Evolutionary conservation across 2,888 invertebrate genomes (phyloP).

Genomic region (Tipula vernalis): DNA sequence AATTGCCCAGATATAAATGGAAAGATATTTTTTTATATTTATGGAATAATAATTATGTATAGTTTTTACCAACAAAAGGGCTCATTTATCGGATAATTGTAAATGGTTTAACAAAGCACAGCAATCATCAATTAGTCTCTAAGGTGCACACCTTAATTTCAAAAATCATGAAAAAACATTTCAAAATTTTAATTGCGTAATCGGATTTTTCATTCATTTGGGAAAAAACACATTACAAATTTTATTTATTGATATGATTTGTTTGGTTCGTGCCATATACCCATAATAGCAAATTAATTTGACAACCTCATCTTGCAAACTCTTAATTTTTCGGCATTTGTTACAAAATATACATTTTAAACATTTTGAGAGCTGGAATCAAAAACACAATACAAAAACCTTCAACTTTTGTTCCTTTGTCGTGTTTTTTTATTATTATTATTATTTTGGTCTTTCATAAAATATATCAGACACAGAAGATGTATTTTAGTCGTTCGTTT

Average conservation of each 20-base stretch:
- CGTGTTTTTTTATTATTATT: not conserved
- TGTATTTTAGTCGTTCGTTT: not conserved
- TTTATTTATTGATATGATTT: not conserved
- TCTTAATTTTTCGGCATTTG: not conserved
- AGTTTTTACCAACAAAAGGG: too few relatives aligned
- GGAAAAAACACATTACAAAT: not conserved
- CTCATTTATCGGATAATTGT: too few relatives aligned
- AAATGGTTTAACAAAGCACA: too few relatives aligned
- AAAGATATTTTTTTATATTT: too few relatives aligned
- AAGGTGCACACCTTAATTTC: too few relatives aligned
- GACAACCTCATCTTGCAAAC: not conserved
- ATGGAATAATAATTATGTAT: too few relatives aligned
- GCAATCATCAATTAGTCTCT: too few relatives aligned
- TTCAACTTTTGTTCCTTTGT: not conserved
- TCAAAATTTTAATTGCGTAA: too few relatives aligned
- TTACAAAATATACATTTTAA: not conserved
- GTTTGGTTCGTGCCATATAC: not conserved
- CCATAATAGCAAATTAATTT: not conserved
- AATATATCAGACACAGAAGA: not conserved
- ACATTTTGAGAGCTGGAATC: not conserved
- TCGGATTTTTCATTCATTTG: too few relatives aligned
- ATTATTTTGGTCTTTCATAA: not conserved
- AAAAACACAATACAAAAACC: not conserved
- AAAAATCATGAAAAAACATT: too few relatives aligned
- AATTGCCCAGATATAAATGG: too few relatives aligned